Percentiles rank a stretch among this genome's conserved stretches.
phyloP scores from a whole-genome alignment of 1,140 invertebrate species.

The Lineus longissimus region DNA sequence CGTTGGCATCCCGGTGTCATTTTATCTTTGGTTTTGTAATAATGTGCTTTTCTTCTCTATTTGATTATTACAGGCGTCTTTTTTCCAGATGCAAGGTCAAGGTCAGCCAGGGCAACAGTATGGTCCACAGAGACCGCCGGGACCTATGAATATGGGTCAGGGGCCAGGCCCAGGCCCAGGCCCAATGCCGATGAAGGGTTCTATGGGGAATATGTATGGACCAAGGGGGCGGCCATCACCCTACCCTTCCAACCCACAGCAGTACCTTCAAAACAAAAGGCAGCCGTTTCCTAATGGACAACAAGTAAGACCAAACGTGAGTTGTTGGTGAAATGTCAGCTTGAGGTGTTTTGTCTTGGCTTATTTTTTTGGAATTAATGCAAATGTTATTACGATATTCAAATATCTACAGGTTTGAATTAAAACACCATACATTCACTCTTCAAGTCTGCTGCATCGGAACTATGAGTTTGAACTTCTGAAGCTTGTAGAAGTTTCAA shows the following conservation, averaged over 20 bases:
- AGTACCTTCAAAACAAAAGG: constrained; percentile 31
- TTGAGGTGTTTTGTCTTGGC: neutral
- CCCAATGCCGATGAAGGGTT: constrained; percentile 46
- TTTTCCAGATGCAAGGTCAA: constrained; percentile 6
- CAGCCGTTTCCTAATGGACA: constrained; percentile 37
- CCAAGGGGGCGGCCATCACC: constrained; percentile 34
- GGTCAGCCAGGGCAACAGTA: neutral
- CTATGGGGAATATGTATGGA: constrained; percentile 35
- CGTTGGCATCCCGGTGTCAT: too few relatives aligned
- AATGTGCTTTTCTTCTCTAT: too few relatives aligned
- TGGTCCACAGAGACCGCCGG: constrained; percentile 28
- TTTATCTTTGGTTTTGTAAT: too few relatives aligned
- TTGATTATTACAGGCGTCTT: neutral
- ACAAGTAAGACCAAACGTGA: neutral
- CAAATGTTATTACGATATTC: too few relatives aligned
- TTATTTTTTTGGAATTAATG: too few relatives aligned
- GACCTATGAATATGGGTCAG: constrained; percentile 31
- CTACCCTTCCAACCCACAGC: constrained; percentile 39
- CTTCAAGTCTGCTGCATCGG: too few relatives aligned
- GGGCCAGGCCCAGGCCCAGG: constrained; percentile 54
- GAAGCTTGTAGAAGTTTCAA: too few relatives aligned
- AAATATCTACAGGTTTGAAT: too few relatives aligned
- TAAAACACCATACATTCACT: too few relatives aligned
- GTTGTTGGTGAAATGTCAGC: neutral
- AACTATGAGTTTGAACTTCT: too few relatives aligned